Base-by-base conservation (phyloP, 2,888 invertebrate genomes). In the Drosophila mimetica region DNA sequence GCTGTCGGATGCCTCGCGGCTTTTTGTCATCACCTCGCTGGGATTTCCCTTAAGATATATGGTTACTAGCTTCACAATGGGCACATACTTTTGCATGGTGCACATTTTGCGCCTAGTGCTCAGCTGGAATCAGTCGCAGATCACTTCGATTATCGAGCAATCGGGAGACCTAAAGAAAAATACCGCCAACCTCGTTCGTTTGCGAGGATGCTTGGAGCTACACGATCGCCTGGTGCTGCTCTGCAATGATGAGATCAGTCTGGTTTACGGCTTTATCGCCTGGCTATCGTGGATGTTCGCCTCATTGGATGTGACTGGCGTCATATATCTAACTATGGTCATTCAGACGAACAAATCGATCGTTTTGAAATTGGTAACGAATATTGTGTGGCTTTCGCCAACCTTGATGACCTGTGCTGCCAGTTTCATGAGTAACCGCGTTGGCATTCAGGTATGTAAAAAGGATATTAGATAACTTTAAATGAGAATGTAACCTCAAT, bases 211-310 rank as follows among this genome's bases (percentile, higher is more conserved):
- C 46, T 63, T 88, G 42, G 71, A 73, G 32, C 44, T 77, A 5
- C 77, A 84, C 34, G 86, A 89, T 73, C 76, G 80, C 4, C 28
- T 88, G n/a, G 51, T 79, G 0, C 57, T 79, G 2, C 32, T 88
- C 13, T 88, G 86, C 59, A 74, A 70, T 22, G 78, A 76, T 53
- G 76, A 87, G 20, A 76, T 90, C 0, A 88, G 86, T 50, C 22
- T 74, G 2, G 73, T 83, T 0, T 89, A 89, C 37, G 90, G 90
- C 4, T 75, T 89, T n/a, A 75, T 72, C 9, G 69, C 77, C 28
- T 58, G 83, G 47, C 37, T 86, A 0, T 74, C 78, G 5, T 54
- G 77, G 28, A 25, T 82, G 11, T 80, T 79, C 13, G 70, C 73
- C 20, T 85, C 76, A 1, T 39, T 88, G 37, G 88, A 88, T 41